Conservation (phyloP, 2,113 vertebrate genomes). For the Poicephalus gulielmi region DNA sequence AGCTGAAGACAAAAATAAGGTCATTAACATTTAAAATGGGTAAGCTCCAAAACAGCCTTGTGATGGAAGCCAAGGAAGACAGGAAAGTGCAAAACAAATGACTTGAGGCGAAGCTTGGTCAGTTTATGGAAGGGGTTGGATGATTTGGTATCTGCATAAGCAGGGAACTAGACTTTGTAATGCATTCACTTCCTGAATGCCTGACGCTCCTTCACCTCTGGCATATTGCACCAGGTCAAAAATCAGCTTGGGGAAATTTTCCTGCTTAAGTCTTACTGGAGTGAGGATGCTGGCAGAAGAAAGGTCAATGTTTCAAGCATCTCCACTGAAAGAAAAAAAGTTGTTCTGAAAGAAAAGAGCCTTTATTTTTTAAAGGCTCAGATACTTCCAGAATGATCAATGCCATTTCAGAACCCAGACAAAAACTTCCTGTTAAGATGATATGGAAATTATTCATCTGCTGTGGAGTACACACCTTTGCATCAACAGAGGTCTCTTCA, state of each 20-base stretch:
- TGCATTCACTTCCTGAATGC: not conserved
- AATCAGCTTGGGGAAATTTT: not conserved
- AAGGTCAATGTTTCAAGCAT: not conserved
- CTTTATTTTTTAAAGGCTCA: not conserved
- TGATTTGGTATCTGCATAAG: not conserved
- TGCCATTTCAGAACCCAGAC: not conserved
- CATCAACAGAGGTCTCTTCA: not conserved
- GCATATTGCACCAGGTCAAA: not conserved
- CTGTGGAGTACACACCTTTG: not conserved
- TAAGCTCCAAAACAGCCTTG: not conserved
- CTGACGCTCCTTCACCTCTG: not conserved
- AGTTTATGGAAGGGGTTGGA: not conserved
- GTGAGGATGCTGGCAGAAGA: not conserved
- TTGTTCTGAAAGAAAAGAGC: not conserved
- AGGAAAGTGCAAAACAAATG: not conserved
- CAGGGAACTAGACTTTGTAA: not conserved
- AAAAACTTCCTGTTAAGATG: not conserved
- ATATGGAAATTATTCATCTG: not conserved
- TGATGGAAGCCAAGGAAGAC: not conserved
- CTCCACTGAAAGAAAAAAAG: not conserved
- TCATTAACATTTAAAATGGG: not conserved
- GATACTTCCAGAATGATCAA: not conserved
- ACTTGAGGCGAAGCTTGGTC: not conserved
- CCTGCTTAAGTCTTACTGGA: not conserved
- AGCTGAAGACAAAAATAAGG: not conserved